phyloP scores from a whole-genome alignment of 2,797 vertebrate species.

The Siniperca scherzeri region DNA sequence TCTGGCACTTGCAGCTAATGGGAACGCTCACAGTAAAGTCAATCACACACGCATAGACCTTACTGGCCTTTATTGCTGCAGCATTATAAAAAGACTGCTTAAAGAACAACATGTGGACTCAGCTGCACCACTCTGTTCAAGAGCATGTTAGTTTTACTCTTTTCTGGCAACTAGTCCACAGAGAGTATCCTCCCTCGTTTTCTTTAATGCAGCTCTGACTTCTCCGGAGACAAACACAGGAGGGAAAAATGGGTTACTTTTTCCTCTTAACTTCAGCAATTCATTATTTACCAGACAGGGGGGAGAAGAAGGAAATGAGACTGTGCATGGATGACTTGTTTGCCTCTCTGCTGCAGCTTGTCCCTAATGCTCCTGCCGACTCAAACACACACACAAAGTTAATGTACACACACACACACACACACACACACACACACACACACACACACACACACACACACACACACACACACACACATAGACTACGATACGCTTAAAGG shows the following conservation, averaged over 20 bases:
- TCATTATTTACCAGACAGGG: conserved; percentile 69
- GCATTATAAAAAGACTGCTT: neutral
- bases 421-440: conserved; percentile 7
- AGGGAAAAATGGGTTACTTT: conserved; percentile 32
- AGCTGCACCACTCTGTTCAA: neutral
- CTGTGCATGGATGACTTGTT: conserved; percentile 52
- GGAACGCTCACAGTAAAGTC: neutral
- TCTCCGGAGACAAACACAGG: conserved; percentile 25
- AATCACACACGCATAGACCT: neutral
- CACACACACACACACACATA: neutral
- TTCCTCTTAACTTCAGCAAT: conserved; percentile 46
- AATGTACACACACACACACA: neutral
- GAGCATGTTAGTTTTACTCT: conserved; percentile 32
- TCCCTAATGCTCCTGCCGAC: conserved; percentile 21
- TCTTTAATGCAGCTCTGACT: conserved; percentile 30
- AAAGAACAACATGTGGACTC: conserved; percentile 20
- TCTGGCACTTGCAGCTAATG: neutral
- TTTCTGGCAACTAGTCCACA: conserved; percentile 14
- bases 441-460: conserved; percentile 1
- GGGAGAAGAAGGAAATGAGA: conserved; percentile 47
- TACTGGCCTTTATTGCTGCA: neutral
- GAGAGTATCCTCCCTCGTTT: conserved; percentile 35
- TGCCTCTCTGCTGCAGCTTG: conserved; percentile 40
- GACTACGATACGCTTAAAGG: neutral
- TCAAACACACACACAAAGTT: conserved; percentile 5